These are phyloP conservation scores for Diaphora mendica DNA, from an alignment of 2,888 invertebrate genomes.

Conservation along the genomic window DNA sequence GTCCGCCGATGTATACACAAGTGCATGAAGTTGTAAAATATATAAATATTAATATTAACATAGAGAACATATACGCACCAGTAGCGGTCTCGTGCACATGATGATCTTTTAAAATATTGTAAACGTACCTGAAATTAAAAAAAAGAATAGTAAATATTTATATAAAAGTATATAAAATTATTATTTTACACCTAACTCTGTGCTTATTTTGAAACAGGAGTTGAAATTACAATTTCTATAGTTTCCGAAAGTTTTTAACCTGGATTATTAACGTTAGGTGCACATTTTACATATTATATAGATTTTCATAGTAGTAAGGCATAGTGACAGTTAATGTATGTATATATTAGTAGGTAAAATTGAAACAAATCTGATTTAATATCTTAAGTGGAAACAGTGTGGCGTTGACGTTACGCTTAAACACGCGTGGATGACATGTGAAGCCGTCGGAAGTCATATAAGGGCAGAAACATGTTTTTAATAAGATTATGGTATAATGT, in stretches of 20 bases:
- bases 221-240: neutral
- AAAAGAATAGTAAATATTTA: constrained; percentile 14
- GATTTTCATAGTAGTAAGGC: neutral
- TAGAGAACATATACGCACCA: constrained; percentile 18
- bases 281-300: neutral
- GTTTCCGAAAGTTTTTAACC: neutral
- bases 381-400: constrained; percentile 25
- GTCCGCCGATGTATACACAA: too few species aligned
- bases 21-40: too few species aligned
- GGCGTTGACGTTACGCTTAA: constrained; percentile 8
- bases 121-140: constrained; percentile 44
- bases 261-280: neutral
- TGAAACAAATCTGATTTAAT: constrained; percentile 29
- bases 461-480: constrained; percentile 47
- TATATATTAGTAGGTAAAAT: constrained; percentile 11
- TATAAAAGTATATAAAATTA: neutral
- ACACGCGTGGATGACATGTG: constrained; percentile 41
- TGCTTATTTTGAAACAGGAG: neutral
- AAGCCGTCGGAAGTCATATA: constrained; percentile 58
- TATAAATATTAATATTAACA: too few species aligned
- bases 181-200: too few species aligned
- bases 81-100: neutral
- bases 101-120: neutral
- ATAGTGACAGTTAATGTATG: neutral
- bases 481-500: constrained; percentile 56